Conservation (phyloP, 1,140 invertebrate species). For the Calosoma granatense region DNA sequence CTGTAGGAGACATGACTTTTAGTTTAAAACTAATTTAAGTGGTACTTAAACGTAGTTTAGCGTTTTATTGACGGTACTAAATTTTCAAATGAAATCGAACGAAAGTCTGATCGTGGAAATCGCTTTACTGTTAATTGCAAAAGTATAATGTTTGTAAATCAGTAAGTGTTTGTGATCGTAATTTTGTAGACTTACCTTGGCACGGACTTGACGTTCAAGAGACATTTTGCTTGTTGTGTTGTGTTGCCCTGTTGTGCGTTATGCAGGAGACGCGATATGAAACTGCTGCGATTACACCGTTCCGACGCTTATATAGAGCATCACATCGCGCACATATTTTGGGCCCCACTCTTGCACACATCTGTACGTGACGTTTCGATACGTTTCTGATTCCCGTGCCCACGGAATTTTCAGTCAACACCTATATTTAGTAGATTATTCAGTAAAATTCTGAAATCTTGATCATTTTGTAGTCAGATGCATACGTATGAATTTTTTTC, state of each 20-base stretch:
- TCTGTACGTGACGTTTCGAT: constrained; percentile 6
- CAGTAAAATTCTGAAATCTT: constrained; percentile 11
- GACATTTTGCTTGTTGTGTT: constrained; percentile 45
- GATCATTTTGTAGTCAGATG: neutral
- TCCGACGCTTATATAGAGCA: constrained; percentile 25
- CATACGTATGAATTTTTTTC: neutral
- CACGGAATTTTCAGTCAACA: constrained; percentile 9
- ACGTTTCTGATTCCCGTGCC: neutral
- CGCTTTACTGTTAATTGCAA: too few species aligned
- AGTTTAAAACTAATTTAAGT: neutral
- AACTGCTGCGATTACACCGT: constrained; percentile 20
- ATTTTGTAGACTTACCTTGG: constrained; percentile 63
- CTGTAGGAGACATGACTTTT: neutral
- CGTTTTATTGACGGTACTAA: too few species aligned
- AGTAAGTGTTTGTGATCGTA: too few species aligned
- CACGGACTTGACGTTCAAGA: constrained; percentile 68
- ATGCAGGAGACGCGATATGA: neutral
- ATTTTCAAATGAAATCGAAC: too few species aligned
- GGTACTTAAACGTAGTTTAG: too few species aligned
- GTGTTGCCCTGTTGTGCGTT: constrained; percentile 11
- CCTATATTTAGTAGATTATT: constrained; percentile 30
- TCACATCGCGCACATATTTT: constrained; percentile 18
- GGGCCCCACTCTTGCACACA: constrained; percentile 10
- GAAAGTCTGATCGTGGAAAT: too few species aligned
- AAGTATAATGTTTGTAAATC: too few species aligned